Conservation (phyloP, 1,140 invertebrate species). For the Battus philenor region DNA sequence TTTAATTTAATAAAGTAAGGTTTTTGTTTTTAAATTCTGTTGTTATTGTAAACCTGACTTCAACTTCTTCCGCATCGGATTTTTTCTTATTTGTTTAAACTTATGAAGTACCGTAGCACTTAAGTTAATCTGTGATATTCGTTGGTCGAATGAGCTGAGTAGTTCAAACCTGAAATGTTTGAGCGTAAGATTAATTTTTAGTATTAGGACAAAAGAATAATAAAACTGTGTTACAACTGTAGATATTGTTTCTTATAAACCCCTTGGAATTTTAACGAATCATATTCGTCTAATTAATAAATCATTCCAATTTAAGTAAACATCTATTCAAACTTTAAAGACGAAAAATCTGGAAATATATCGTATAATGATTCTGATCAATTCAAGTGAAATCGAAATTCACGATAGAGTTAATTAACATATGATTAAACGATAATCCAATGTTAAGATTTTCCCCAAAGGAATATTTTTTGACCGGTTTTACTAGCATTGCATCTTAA, state of each 20-base stretch:
- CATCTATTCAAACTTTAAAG: too few species aligned
- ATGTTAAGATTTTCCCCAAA: too few species aligned
- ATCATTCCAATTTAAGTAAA: too few species aligned
- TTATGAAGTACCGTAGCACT: slow-evolving; percentile 46
- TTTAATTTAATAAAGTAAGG: slow-evolving; percentile 68
- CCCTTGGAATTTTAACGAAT: too few species aligned
- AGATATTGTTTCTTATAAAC: slow-evolving; percentile 29
- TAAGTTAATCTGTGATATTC: slow-evolving; percentile 67
- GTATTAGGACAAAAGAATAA: slow-evolving; percentile 29
- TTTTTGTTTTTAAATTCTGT: slow-evolving; percentile 47
- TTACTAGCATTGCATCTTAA: too few species aligned
- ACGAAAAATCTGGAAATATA: too few species aligned
- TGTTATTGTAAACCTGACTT: slow-evolving; percentile 61
- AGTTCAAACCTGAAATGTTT: slow-evolving; percentile 26
- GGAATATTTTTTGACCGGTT: too few species aligned
- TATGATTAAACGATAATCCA: too few species aligned
- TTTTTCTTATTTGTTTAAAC: slow-evolving; percentile 45
- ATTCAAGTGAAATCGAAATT: too few species aligned
- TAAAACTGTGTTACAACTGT: slow-evolving; percentile 28
- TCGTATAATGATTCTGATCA: too few species aligned
- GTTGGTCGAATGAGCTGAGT: slow-evolving; percentile 33
- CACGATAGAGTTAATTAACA: too few species aligned
- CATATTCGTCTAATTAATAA: too few species aligned
- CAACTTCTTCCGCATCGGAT: slow-evolving; percentile 59
- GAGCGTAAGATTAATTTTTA: neutral